Evolutionary conservation across 2,797 vertebrate species (phyloP).

Genomic region (Gephyroberyx darwinii): DNA sequence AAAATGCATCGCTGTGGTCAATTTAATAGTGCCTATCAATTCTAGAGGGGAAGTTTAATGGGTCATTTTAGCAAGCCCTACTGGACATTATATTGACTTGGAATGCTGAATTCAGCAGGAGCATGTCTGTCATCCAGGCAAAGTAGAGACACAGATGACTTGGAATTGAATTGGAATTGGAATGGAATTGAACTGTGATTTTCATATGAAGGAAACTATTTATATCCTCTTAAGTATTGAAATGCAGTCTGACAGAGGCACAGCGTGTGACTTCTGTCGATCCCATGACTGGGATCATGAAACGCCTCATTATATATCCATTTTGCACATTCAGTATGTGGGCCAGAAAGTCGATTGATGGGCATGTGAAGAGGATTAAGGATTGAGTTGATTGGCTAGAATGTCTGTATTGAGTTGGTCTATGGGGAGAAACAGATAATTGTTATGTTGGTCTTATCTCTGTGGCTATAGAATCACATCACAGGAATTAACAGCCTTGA

Average conservation of each 20-base stretch:
- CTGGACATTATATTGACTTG: slow-evolving; percentile 58
- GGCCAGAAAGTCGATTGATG: too few species aligned
- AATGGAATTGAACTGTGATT: neutral
- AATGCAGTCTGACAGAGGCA: neutral
- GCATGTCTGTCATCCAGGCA: neutral
- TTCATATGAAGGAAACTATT: slow-evolving; percentile 13
- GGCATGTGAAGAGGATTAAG: neutral
- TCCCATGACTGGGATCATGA: neutral
- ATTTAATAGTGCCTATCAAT: slow-evolving; percentile 63
- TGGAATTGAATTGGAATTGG: neutral
- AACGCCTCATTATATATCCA: neutral
- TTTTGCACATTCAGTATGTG: neutral
- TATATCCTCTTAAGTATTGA: neutral
- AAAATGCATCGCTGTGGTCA: slow-evolving; percentile 67
- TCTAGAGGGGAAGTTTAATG: slow-evolving; percentile 63
- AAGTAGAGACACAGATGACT: slow-evolving; percentile 20
- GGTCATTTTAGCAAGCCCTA: slow-evolving; percentile 53
- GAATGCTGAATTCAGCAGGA: slow-evolving; percentile 45
- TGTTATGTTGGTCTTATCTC: neutral
- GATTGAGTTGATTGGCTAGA: neutral
- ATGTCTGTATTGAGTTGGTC: neutral
- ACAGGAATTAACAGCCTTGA: neutral
- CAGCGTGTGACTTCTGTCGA: neutral
- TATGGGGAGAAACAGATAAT: neutral
- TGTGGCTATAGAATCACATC: neutral